Base-by-base conservation (phyloP, 2,113 vertebrate species). In the Nothocercus julius region DNA sequence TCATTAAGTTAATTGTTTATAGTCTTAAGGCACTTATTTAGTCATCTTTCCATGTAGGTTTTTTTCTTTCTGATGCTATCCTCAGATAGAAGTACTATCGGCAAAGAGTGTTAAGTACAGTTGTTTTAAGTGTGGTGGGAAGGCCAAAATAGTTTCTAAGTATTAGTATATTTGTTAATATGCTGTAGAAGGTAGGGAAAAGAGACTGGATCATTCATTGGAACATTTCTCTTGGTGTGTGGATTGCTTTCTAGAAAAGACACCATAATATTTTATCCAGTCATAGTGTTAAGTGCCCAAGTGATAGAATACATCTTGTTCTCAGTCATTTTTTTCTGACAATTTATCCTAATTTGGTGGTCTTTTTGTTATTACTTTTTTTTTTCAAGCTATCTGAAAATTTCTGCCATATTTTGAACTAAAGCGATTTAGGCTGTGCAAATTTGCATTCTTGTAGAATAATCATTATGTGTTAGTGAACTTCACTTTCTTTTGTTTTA, bases 401-500 rank as follows among this genome's bases (percentile, higher is more conserved):
- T 21, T 91, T 92, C 24, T 62, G 2, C 30, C 22, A 3, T 10
- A 32, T 87, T 82, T 40, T 66, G 2, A 73, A 1, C 47, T 68
- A 25, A 79, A 84, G 11, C 34, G 9, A 51, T 70, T 1, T 51
- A 81, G 22, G 4, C 59, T 85, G 36, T 61, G 34, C 56, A 82
- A 69, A 30, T 36, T 45, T 87, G 22, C 3, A 2, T 82, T 87
- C 54, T 80, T 84, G 38, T 69, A 63, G 59, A 84, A 51, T 59
- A 24, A 13, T 58, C 54, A 24, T 13, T 32, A 1, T 6, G 9
- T 54, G 8, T 66, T 91, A 77, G 42, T 70, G 17, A 77, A 38
- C 47, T 91, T 87, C 69, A 84, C 38, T 75, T 84, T 11, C 27
- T 53, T 95, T 85, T 93, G 38, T 97, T 98, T 96, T 89, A 98